phyloP scores from a whole-genome alignment of 2,888 invertebrate species.

The Acleris holmiana region DNA sequence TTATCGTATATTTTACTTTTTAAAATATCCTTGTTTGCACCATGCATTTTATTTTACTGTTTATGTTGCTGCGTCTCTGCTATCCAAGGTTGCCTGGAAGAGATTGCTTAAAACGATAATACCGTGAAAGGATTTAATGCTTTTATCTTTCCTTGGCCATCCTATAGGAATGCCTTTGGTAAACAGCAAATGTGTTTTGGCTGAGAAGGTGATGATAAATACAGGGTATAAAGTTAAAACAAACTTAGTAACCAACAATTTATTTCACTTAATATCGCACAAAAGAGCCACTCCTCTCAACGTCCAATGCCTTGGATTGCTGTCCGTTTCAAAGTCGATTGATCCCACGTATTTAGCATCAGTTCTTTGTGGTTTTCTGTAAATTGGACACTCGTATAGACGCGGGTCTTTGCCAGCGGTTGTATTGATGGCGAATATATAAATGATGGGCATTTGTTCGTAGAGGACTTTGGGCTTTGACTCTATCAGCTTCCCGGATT shows the following conservation, averaged over 20 bases:
- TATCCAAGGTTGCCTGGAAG: too few species aligned
- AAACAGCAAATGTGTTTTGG: too few species aligned
- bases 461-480: slow-evolving; percentile 96
- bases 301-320: slow-evolving; percentile 97
- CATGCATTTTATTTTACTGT: too few species aligned
- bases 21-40: too few species aligned
- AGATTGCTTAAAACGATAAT: too few species aligned
- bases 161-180: too few species aligned
- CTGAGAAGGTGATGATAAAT: too few species aligned
- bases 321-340: slow-evolving; percentile 96
- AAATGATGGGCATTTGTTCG: slow-evolving; percentile 98
- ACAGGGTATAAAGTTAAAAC: not conserved
- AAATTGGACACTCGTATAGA: slow-evolving; percentile 98
- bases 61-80: too few species aligned
- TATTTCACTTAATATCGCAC: slow-evolving; percentile 95
- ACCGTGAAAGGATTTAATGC: too few species aligned
- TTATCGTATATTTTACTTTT: too few species aligned
- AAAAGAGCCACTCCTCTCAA: slow-evolving; percentile 97
- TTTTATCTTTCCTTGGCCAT: too few species aligned
- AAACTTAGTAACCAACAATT: not conserved
- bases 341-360: slow-evolving; percentile 98
- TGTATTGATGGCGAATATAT: slow-evolving; percentile 97
- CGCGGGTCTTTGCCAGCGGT: slow-evolving; percentile 96
- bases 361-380: slow-evolving; percentile 96
- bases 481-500: slow-evolving; percentile 94